Conservation (phyloP, 2,888 invertebrate genomes). For the Altica lythri region DNA sequence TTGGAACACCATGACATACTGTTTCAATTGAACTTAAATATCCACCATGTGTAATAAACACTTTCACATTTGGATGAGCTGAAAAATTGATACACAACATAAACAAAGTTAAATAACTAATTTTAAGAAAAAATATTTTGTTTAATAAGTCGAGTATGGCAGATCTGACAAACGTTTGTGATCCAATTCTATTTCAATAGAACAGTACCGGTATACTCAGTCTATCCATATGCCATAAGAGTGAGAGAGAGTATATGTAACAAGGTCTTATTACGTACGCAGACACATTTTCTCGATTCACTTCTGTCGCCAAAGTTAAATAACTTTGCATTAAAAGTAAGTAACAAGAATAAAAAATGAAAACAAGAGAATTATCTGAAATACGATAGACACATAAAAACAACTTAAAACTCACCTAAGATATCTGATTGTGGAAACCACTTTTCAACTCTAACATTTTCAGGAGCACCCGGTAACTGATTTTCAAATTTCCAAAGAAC, state of each 20-base stretch:
- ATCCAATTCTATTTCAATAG: too few species aligned
- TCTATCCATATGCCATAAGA: too few species aligned
- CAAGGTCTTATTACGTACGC: too few species aligned
- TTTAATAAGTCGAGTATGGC: background rate
- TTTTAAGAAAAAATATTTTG: background rate
- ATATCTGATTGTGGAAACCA: constrained; percentile 46
- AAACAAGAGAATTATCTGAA: too few species aligned
- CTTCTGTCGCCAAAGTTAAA: too few species aligned
- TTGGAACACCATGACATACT: constrained; percentile 57
- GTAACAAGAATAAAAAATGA: too few species aligned
- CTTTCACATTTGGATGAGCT: too few species aligned
- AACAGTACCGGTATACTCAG: too few species aligned
- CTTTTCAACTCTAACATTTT: constrained; percentile 51
- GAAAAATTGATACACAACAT: constrained; percentile 17
- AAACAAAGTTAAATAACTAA: background rate
- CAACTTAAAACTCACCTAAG: constrained; percentile 39
- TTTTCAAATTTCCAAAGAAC: constrained; percentile 74
- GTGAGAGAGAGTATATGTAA: too few species aligned
- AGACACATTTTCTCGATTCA: too few species aligned
- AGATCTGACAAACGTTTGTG: background rate
- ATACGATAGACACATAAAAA: too few species aligned
- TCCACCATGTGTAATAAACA: constrained; percentile 60
- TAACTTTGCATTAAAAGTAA: too few species aligned
- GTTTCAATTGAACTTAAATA: constrained; percentile 57
- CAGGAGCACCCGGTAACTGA: constrained; percentile 39